Base-by-base conservation (phyloP, 2,888 invertebrate species). In the Ecliptopera silaceata region DNA sequence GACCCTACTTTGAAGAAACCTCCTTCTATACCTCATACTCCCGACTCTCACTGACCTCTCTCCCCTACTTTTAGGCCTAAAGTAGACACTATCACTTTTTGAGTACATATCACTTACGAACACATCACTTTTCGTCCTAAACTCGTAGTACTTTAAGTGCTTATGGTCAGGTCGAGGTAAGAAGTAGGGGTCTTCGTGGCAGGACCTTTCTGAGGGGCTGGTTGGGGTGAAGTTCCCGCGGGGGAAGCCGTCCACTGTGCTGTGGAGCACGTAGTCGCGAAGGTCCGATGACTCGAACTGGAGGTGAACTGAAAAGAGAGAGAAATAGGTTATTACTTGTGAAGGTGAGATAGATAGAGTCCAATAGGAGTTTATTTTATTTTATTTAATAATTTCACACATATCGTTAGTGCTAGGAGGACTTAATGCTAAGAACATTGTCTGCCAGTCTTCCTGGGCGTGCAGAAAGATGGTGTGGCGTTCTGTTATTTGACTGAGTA, bases 181-280 rank as follows among this genome's bases (percentile, higher is more conserved):
- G 78, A 90, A 90, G 74, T 84, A 85, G 0, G 88, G 88, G 44
- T 84, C 82, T 57, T 82, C 82, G 20, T 74, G 66, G 72, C 90
- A 91, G 1, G 89, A 79, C 15, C 79, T 74, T 50, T 91, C 90
- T 0, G 77, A 63, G 64, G 71, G 72, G 45, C 79, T 75, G 41
- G 86, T 88, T 0, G 89, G 89, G 0, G 91, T 90, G 75, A 91
- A 90, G 80, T 90, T 90, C 15, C 91, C 90, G 2, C 82, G 69
- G 65, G 86, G 77, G 68, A 76, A 80, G 70, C 76, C 80, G 52
- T 83, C 84, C 22, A 90, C 82, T 32, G 85, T 75, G 0, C 88
- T 82, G 69, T 88, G 84, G 20, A 91, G 80, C 1, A 82, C 85
- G 76, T 86, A 90, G 74, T 90, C 89, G 0, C 80, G 77, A 3